Conservation (phyloP, 2,113 vertebrate species). For the Melierax canorus region DNA sequence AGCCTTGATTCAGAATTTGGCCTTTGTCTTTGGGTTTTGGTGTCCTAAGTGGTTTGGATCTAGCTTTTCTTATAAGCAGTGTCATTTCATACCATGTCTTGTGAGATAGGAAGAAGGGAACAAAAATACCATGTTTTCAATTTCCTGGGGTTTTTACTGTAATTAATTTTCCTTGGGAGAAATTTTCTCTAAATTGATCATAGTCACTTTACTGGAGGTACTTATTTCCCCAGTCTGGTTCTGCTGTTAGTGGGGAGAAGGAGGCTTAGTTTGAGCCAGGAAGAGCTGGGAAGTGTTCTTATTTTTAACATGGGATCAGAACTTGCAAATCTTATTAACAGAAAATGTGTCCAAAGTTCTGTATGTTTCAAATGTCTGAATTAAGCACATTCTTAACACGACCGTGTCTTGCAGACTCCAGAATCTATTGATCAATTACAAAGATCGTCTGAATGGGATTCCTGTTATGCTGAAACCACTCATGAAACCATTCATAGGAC, state of each 20-base stretch:
- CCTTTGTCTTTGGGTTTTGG: neutral
- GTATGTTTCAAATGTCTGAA: neutral
- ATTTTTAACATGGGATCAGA: neutral
- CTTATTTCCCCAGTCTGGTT: neutral
- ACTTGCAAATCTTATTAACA: neutral
- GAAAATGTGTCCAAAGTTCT: neutral
- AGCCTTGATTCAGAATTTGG: neutral
- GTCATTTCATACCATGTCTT: neutral
- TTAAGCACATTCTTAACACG: neutral
- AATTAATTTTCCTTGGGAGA: neutral
- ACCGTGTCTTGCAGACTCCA: constrained; percentile 64
- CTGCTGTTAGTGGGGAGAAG: neutral
- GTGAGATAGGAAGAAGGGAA: neutral
- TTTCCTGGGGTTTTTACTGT: neutral
- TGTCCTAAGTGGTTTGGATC: neutral
- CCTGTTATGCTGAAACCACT: constrained; percentile 71
- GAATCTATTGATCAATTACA: constrained; percentile 71
- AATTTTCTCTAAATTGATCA: neutral
- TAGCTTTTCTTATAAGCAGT: neutral
- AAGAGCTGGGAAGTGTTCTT: neutral
- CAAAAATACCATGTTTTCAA: neutral
- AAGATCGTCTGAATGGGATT: constrained; percentile 45
- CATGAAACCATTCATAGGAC: constrained; percentile 74
- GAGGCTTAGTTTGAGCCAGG: neutral
- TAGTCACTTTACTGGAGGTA: neutral